Percentiles rank a stretch among this genome's conserved stretches.
Conservation (phyloP, 2,113 vertebrate genomes). For the Sminthopsis crassicaudata region DNA sequence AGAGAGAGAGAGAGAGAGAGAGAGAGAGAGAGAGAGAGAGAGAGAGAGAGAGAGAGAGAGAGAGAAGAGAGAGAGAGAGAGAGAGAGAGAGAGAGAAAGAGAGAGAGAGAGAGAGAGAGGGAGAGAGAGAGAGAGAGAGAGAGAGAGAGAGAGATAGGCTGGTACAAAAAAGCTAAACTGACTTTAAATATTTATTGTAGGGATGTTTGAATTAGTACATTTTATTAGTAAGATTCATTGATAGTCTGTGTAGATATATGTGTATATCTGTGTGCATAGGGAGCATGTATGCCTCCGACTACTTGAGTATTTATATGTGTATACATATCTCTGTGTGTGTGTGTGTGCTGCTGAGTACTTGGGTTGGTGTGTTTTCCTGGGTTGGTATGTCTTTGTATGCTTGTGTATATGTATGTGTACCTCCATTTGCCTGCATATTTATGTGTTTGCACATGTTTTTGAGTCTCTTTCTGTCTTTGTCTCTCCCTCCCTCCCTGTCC, state of each 20-base stretch:
- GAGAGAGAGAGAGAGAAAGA: too few species aligned
- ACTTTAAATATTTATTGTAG: background rate
- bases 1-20: too few species aligned
- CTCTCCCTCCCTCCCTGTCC: too few species aligned
- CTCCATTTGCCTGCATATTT: background rate
- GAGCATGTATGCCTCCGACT: background rate
- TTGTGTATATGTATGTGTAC: background rate
- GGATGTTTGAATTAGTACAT: background rate
- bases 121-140: too few species aligned
- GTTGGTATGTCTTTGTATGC: background rate
- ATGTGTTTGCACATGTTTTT: background rate
- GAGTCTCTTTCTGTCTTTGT: background rate
- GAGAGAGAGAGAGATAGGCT: too few species aligned
- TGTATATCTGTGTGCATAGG: background rate
- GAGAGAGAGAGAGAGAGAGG: too few species aligned
- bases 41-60: too few species aligned
- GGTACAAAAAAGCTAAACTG: background rate
- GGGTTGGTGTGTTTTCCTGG: background rate
- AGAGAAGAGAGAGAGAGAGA: too few species aligned
- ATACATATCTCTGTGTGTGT: background rate
- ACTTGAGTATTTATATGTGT: background rate
- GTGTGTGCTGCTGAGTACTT: background rate
- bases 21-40: too few species aligned
- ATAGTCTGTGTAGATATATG: background rate
- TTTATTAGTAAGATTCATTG: background rate